Percentiles rank a stretch among this genome's conserved stretches.
These are phyloP conservation scores for Theonella swinhoei DNA, from an alignment of 37 sponge, comb jelly and placozoan species.

Conservation along the genomic window DNA sequence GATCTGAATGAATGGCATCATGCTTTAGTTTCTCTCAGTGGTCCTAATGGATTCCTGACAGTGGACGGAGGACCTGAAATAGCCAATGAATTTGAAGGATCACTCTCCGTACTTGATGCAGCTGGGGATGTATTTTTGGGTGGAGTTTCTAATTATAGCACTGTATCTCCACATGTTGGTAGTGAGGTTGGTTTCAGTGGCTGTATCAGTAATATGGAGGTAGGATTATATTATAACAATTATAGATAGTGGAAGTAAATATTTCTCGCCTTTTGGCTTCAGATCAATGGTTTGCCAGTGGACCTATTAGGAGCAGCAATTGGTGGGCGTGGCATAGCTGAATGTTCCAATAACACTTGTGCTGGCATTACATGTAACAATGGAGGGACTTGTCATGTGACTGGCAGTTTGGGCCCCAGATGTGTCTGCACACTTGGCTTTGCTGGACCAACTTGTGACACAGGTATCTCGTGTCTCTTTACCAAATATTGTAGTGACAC, in stretches of 20 bases:
- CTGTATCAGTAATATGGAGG: slow-evolving; percentile 43
- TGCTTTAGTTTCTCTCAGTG: slow-evolving; percentile 27
- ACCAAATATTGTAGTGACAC: neutral
- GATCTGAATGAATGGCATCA: slow-evolving; percentile 41
- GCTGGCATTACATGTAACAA: slow-evolving; percentile 20
- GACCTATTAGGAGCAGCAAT: slow-evolving; percentile 7
- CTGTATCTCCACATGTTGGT: slow-evolving; percentile 20
- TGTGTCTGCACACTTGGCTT: slow-evolving; percentile 59
- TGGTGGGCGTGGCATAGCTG: slow-evolving; percentile 26
- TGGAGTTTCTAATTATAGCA: slow-evolving; percentile 33
- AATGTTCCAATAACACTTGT: slow-evolving; percentile 24
- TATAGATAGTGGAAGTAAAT: neutral
- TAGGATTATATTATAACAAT: neutral
- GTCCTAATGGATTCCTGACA: slow-evolving; percentile 21
- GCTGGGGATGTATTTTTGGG: slow-evolving; percentile 42
- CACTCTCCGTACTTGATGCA: slow-evolving; percentile 25
- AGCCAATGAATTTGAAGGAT: slow-evolving; percentile 16
- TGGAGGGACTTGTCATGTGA: slow-evolving; percentile 57
- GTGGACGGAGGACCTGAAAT: slow-evolving; percentile 13
- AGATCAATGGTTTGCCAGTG: slow-evolving; percentile 1
- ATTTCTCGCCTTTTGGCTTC: neutral
- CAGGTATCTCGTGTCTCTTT: slow-evolving; percentile 6
- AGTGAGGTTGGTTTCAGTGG: slow-evolving; percentile 53
- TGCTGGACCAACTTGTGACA: slow-evolving; percentile 35
- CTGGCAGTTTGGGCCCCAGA: slow-evolving; percentile 5